phyloP scores from a whole-genome alignment of 2,888 invertebrate species.

The Eutolmus rufibarbis region DNA sequence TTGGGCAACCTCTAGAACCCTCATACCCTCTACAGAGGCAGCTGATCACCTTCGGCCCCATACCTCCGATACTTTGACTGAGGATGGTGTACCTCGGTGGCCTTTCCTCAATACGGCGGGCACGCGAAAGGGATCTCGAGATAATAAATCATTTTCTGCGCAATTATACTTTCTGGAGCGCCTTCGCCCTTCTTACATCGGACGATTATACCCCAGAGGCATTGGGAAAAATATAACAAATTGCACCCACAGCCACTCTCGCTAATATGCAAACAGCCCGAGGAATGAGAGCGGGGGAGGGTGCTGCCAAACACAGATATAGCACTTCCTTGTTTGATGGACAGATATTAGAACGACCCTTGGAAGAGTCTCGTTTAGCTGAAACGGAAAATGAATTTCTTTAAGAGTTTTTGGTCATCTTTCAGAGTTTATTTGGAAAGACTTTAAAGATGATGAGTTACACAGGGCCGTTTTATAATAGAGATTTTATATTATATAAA shows the following conservation, averaged over 20 bases:
- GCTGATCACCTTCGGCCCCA: not conserved
- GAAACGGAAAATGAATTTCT: not conserved
- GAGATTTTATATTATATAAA: not conserved
- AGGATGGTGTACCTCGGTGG: not conserved
- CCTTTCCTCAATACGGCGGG: not conserved
- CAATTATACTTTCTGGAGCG: conserved; percentile 24
- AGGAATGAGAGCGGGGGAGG: not conserved
- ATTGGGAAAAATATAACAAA: conserved; percentile 33
- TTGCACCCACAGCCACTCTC: conserved; percentile 34
- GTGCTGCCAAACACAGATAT: not conserved
- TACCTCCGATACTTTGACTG: not conserved
- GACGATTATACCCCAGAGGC: conserved; percentile 27
- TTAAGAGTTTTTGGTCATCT: not conserved
- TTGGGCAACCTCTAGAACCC: not conserved
- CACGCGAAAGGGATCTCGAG: conserved; percentile 26
- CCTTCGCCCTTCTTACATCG: conserved; percentile 14
- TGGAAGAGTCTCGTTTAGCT: not conserved
- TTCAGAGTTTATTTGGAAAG: not conserved
- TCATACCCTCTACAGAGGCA: not conserved
- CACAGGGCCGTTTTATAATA: not conserved
- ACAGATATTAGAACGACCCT: conserved; percentile 5
- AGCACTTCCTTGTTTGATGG: not conserved
- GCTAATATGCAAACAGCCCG: conserved; percentile 30
- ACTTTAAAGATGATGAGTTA: not conserved
- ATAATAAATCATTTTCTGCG: conserved; percentile 39